Conservation (phyloP, 2,113 vertebrate genomes). For the Xerus inauris region DNA sequence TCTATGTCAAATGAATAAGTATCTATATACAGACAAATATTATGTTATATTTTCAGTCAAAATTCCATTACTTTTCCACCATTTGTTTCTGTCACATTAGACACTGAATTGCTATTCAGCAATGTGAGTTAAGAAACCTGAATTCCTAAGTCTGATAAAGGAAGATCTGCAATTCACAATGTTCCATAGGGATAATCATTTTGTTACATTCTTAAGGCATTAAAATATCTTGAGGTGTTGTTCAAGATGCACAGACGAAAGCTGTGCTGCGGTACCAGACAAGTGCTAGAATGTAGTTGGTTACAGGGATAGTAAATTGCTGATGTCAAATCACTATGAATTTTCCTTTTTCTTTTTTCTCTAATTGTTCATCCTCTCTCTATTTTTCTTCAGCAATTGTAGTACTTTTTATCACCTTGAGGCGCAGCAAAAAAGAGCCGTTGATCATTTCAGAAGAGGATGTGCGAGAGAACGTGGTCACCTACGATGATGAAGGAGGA, state of each 20-base stretch:
- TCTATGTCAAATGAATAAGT: neutral
- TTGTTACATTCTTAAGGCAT: neutral
- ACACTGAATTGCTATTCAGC: neutral
- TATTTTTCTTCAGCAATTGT: constrained; percentile 91
- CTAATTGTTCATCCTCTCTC: constrained; percentile 38
- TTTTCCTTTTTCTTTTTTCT: neutral
- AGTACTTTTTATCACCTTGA: constrained; percentile 95
- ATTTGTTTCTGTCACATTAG: neutral
- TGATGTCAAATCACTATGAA: neutral
- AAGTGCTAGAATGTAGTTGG: neutral
- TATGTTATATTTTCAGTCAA: neutral
- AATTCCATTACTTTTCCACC: neutral
- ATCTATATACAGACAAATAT: neutral
- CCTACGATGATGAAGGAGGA: constrained; percentile 97
- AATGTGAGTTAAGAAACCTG: neutral
- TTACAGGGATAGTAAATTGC: neutral
- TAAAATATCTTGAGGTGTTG: accelerated
- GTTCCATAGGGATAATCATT: neutral
- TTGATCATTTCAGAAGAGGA: constrained; percentile 98
- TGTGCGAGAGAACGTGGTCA: constrained; percentile 97
- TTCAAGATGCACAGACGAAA: too few relatives aligned
- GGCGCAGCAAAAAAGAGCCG: constrained; percentile 95
- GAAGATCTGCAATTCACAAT: neutral
- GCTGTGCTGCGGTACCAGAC: accelerated
- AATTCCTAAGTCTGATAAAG: neutral